A percentile compares a stretch with the other conserved stretches of the same genome.
phyloP scores from a whole-genome alignment of 2,797 vertebrate species.

The Allobates femoralis region DNA sequence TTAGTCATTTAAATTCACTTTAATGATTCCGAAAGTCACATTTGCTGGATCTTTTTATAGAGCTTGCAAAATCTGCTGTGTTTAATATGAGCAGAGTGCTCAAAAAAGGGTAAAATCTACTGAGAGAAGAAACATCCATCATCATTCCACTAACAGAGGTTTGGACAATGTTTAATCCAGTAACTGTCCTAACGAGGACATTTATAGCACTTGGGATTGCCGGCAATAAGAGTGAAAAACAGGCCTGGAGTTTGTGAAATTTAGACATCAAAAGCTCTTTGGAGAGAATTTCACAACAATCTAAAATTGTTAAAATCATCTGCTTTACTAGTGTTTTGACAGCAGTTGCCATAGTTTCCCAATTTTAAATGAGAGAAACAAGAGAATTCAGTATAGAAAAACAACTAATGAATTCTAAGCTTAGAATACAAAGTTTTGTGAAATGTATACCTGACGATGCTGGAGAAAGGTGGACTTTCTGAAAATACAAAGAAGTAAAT shows the following conservation, averaged over 20 bases:
- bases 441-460: not conserved
- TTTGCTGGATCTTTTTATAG: conserved; percentile 24
- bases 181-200: conserved; percentile 46
- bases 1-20: conserved; percentile 42
- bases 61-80: conserved; percentile 41
- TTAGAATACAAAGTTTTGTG: conserved; percentile 36
- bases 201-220: conserved; percentile 50
- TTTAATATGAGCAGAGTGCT: conserved; percentile 40
- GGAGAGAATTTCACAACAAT: conserved; percentile 55
- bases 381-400: conserved; percentile 17
- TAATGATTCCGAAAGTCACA: conserved; percentile 39
- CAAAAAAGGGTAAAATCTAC: conserved; percentile 37
- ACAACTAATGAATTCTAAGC: conserved; percentile 36
- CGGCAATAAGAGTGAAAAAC: conserved; percentile 52
- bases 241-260: conserved; percentile 37
- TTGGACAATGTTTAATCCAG: conserved; percentile 51
- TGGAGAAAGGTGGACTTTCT: not conserved
- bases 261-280: conserved; percentile 53
- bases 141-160: conserved; percentile 33
- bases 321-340: conserved; percentile 56
- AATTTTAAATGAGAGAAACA: conserved; percentile 18
- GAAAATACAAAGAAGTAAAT: conserved; percentile 17
- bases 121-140: conserved; percentile 50
- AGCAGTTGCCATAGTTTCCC: conserved; percentile 40
- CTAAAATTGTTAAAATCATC: conserved; percentile 59